phyloP scores from a whole-genome alignment of 2,888 invertebrate genomes.

The Chironomus riparius region DNA sequence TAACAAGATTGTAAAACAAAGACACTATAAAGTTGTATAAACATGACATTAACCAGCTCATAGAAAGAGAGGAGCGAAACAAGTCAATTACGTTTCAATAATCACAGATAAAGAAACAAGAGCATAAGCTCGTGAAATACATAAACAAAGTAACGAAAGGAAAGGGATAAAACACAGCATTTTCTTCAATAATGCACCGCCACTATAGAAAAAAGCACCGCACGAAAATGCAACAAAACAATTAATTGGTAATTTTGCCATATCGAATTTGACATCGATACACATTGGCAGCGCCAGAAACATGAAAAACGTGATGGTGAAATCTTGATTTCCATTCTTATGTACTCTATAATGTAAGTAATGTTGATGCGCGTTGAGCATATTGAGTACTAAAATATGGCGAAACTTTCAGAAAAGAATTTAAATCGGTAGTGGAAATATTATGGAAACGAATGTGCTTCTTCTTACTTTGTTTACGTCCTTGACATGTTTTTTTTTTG shows the following conservation, averaged over 20 bases:
- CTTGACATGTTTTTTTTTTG: constrained; percentile 12
- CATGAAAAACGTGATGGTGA: constrained; percentile 12
- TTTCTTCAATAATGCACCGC: neutral
- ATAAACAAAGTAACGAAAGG: neutral
- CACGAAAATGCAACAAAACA: neutral
- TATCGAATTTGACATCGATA: neutral
- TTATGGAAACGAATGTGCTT: neutral
- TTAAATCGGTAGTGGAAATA: neutral
- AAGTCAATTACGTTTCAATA: constrained; percentile 21
- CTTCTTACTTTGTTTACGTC: neutral
- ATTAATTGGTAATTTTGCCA: neutral
- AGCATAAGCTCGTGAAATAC: neutral
- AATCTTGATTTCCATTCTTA: neutral
- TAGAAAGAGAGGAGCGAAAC: constrained; percentile 8
- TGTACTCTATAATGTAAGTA: neutral
- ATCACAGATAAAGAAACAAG: neutral
- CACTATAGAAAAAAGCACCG: neutral
- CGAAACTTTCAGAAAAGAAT: neutral
- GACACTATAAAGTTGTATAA: neutral
- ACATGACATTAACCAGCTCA: neutral
- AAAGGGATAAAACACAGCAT: neutral
- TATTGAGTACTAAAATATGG: no score
- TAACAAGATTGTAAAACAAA: neutral
- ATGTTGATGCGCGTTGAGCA: neutral
- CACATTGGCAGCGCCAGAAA: neutral